Conservation (phyloP, 2,797 vertebrate species). For the Enteromius afrohamiltoni region DNA sequence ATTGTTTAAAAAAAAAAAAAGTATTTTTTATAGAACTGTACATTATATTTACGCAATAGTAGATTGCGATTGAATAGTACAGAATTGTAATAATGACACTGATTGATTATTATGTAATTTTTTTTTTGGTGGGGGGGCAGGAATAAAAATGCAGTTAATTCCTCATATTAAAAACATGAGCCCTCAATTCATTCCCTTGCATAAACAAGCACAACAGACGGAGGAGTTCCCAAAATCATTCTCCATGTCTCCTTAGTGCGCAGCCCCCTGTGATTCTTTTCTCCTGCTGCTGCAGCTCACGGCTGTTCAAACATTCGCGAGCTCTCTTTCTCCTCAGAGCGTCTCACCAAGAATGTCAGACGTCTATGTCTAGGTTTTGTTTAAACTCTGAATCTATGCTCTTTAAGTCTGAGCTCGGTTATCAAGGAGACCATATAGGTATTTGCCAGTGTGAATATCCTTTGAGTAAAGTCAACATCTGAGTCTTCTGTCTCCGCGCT, state of each 20-base stretch:
- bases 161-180: background rate
- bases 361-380: conserved; percentile 61
- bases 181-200: conserved; percentile 12
- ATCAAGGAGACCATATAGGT: conserved; percentile 69
- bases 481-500: conserved; percentile 67
- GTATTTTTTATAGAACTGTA: background rate
- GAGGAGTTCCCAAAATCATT: conserved; percentile 45
- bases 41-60: background rate
- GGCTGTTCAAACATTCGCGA: conserved; percentile 50
- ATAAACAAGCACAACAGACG: conserved; percentile 26
- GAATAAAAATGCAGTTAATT: background rate
- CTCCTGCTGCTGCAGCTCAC: conserved; percentile 41
- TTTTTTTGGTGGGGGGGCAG: background rate
- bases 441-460: conserved; percentile 61
- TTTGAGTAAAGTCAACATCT: conserved; percentile 66
- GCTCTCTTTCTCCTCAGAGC: conserved; percentile 30
- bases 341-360: conserved; percentile 51
- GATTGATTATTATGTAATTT: background rate
- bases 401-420: conserved; percentile 64
- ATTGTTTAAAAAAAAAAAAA: background rate
- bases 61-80: background rate
- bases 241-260: conserved; percentile 30
- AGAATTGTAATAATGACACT: background rate
- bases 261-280: conserved; percentile 32
- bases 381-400: conserved; percentile 60